Evolutionary conservation across 2,888 invertebrate species (phyloP).

Genomic region (Eilema depressum): DNA sequence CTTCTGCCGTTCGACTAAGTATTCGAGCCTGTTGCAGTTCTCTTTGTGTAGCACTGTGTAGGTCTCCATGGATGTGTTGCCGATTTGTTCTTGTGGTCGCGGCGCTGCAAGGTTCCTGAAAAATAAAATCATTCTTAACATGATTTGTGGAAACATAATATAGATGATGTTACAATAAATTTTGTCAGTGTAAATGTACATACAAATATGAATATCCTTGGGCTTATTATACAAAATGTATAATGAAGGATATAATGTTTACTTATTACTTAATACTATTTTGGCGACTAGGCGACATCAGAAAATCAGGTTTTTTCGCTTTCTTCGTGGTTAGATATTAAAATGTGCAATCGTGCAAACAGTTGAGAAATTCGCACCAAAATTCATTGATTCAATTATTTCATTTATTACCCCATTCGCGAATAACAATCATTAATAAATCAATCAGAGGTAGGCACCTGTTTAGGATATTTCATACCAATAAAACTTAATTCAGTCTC

Average conservation of each 20-base stretch:
- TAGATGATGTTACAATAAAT: no score
- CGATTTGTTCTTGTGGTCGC: conserved; percentile 50
- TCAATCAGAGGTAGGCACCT: neutral
- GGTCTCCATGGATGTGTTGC: conserved; percentile 73
- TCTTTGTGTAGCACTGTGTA: conserved; percentile 86
- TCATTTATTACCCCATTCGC: neutral
- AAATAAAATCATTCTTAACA: neutral
- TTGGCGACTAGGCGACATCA: no score
- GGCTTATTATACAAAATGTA: no score
- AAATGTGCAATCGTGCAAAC: neutral
- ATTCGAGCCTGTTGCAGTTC: conserved; percentile 90
- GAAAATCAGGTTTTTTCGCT: no score
- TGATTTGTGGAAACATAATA: no score
- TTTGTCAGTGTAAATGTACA: no score
- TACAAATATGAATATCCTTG: no score
- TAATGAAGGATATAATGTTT: no score
- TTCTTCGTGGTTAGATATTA: neutral
- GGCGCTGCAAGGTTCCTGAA: conserved; percentile 81
- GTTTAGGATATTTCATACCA: neutral
- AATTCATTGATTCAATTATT: neutral
- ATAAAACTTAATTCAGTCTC: neutral
- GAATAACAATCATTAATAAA: neutral
- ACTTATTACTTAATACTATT: neutral
- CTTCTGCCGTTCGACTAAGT: conserved; percentile 91
- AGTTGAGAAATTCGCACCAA: neutral